Base-by-base conservation (phyloP, 2,888 invertebrate species). In the Ophioninae sp. region DNA sequence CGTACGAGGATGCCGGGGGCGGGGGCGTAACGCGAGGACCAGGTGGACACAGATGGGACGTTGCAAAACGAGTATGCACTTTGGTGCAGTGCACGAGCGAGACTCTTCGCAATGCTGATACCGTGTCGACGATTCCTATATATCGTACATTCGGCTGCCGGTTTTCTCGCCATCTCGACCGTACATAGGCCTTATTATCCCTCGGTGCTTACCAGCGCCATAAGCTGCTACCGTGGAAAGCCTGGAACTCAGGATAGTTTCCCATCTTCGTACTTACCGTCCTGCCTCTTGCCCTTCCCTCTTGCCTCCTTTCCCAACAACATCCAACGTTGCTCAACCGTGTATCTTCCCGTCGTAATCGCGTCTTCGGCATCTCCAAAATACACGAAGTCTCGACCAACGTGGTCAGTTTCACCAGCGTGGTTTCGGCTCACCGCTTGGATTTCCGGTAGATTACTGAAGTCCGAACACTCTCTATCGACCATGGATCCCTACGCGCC, bases 11-110 rank as follows among this genome's bases (percentile, higher is more conserved):
- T 56, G 41, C 39, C 68, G 72, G 79, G 76, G 59, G 72, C 68
- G 79, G 76, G 59, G 72, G 69, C 81, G 56, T 82, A 82, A 81
- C 79, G 79, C 79, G 84, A 30, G 30, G 30, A 82, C 82, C 79
- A 82, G 84, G 84, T 84, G 84, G 81, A 84, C 84, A 84, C 84
- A 84, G 82, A 84, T 84, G 84, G 76, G 79, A 79, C 82, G 81
- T 69, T 79, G 79, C 82, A 84, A 30, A 30, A 68, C 84, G 82
- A 82, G 82, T 82, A 84, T 84, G 84, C 84, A 82, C 84, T 84
- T 84, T 84, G 82, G 79, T 84, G 84, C 84, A 84, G 81, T 81
- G 79, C 84, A 79, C 81, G 65, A 64, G 79, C 50, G 50, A 30
- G 30, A 30, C 84, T 84, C 79, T 77, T 79, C 79, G 75, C 76